Base-by-base conservation (phyloP, 2,113 vertebrate species). In the Solenodon paradoxus region DNA sequence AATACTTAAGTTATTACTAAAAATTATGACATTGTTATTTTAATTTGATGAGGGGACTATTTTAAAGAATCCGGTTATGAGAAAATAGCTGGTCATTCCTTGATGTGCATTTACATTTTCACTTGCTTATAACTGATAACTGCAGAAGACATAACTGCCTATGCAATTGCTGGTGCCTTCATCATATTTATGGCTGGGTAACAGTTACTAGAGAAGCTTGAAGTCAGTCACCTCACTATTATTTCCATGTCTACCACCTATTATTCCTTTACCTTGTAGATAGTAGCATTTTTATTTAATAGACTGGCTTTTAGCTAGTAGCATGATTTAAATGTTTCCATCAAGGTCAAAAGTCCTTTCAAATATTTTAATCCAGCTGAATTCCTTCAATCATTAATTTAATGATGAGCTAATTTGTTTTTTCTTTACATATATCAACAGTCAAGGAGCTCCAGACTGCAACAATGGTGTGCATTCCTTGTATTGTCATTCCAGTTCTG, bases 391-490 rank as follows among this genome's bases (percentile, higher is more conserved):
- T 72, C 24, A 26, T 49, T 64, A 17, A 3, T 68, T 74, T 59
- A n/a, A 0, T 63, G 10, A 28, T 80, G 20, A 82, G 57, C 53
- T 91, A 1, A 59, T 68, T 69, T 40, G n/a, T 42, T 61, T 89
- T 81, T 38, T 63, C 53, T 49, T 30, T 1, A 8, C 5, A 0
- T 1, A 0, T 9, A 5, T 75, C 40, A 32, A 1, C 81, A 88
- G 68, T 61, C 53, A 64, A 32, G n/a, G 42, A 49, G 0, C 55
- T 81, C 59, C 12, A 61, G 53, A 83, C 90, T n/a, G 82, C 55
- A 82, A 96, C 94, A 80, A 99, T 99, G 99, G 99, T 99, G 97
- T 99, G 99, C 98, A 99, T 99, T 95, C 99, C 99, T 7, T 99
- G 99, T 79, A 99, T 99, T 11, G 99, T 99, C 97, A 99, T 99